Base-by-base conservation (phyloP, 2,888 invertebrate genomes). In the Heliconius cydno region DNA sequence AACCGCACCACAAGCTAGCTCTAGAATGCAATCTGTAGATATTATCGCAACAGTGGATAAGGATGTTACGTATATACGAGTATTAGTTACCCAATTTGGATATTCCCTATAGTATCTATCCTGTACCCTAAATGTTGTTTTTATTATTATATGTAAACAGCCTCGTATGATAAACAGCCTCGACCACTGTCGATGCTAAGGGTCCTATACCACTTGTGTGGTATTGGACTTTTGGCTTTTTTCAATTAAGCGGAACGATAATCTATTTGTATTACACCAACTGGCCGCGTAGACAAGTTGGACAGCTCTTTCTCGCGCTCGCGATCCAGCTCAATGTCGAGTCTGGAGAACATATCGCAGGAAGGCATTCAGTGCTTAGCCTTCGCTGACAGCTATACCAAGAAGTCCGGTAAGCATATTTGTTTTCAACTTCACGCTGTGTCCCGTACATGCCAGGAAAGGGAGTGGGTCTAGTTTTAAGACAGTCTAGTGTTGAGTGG, bases 251-350 rank as follows among this genome's bases (percentile, higher is more conserved):
- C 85, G 87, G 90, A 87, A 87, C 87, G 87, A 88, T 93, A 92
- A 92, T 88, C 87, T 86, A 85, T 86, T 83, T 89, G 87, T 89
- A 89, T 88, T 93, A 88, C 90, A 88, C 89, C 89, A 88, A 91
- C 92, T 91, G 97, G 97, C 95, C 97, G 97, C 95, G 96, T 96
- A 99, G 99, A 99, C 96, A 98, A 98, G 96, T 96, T 98, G 96
- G 99, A 99, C 96, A 98, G 97, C 94, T 98, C 98, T 87, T 99
- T 99, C 96, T 98, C 98, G 88, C 96, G 99, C 92, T 99, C 99
- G 86, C 97, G 99, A 89, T 99, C 98, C 92, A 99, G 99, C 93
- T 98, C 98, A 94, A 99, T 99, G 97, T 99, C 99, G 89, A 99
- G 99, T 94, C 96, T 99, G 91, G 99, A 99, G 95, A 99, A 99